Evolutionary conservation across 1,140 invertebrate species (phyloP), one percentile per base, ranked within the genome.

Genomic region (Formica exsecta): DNA sequence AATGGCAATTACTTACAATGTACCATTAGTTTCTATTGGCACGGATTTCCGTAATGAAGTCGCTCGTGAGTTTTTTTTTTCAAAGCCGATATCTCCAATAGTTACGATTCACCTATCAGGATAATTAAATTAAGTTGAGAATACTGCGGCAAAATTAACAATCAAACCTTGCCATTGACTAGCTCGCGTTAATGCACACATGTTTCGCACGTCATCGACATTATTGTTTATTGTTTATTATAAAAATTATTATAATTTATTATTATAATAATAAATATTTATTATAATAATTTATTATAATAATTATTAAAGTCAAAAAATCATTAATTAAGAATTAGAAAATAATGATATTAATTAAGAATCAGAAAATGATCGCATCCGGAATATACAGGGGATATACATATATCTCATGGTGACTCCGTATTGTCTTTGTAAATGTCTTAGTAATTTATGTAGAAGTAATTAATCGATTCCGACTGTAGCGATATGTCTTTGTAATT

Each of bases 91-190:
- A 79, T 19, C 9, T 29, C 19, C 38, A 57, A 66, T 19, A 80
- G 29, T 32, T 38, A 65, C 8, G 76, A 48, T 41, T 44, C 25
- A 66, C 54, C 44, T 25, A 57, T 80, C 29, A n/a, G 22, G n/a
- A 32, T 48, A 68, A 80, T 80, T 80, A 80, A 80, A 80, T 80
- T 80, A 80, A 80, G 32, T n/a, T 22, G 32, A 68, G 44, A 79
- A 79, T n/a, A 44, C 38, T 25, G 32, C 13, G 48, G 2, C 32
- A 65, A 66, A 79, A 79, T 77, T 77, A 51, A 61, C 61, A 38
- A 66, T 68, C 64, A 38, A 54, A 19, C 25, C 11, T 6, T n/a
- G 29, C 16, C 75, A 25, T 66, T 36, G 75, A 36, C 22, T 65
- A 13, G 61, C 44, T 65, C 29, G 75, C 29, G n/a, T 54, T 66